Percentiles rank a stretch among this genome's conserved stretches.
These are phyloP conservation scores for Alethe diademata DNA, from an alignment of 2,113 vertebrate species.

Conservation along the genomic window DNA sequence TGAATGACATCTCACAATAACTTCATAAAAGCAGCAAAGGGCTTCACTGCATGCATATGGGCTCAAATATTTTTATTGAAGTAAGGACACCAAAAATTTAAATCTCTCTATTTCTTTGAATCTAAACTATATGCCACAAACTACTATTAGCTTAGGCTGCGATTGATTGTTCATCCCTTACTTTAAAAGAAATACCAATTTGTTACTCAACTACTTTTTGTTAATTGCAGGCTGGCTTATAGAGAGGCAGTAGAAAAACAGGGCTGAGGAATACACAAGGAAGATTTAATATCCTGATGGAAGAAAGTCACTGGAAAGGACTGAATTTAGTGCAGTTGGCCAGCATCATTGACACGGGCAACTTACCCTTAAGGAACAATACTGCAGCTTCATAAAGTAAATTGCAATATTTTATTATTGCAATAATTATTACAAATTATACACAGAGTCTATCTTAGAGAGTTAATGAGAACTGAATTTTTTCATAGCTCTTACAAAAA, in stretches of 20 bases:
- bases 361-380: background rate
- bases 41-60: background rate
- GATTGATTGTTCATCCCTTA: background rate
- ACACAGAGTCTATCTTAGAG: background rate
- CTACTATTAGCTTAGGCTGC: background rate
- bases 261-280: background rate
- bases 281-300: background rate
- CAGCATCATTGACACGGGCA: background rate
- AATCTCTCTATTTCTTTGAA: background rate
- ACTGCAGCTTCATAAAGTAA: background rate
- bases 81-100: background rate
- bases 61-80: background rate
- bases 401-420: background rate
- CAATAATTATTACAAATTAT: too few species aligned
- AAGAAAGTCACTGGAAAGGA: background rate
- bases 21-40: background rate
- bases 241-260: accelerated
- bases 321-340: background rate
- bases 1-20: background rate
- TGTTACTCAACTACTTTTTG: background rate
- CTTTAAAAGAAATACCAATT: background rate
- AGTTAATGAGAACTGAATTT: background rate
- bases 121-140: background rate
- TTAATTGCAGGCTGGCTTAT: too few species aligned
- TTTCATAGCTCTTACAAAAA: background rate